Conservation (phyloP, 2,113 vertebrate genomes). For the Panthera uncia region DNA sequence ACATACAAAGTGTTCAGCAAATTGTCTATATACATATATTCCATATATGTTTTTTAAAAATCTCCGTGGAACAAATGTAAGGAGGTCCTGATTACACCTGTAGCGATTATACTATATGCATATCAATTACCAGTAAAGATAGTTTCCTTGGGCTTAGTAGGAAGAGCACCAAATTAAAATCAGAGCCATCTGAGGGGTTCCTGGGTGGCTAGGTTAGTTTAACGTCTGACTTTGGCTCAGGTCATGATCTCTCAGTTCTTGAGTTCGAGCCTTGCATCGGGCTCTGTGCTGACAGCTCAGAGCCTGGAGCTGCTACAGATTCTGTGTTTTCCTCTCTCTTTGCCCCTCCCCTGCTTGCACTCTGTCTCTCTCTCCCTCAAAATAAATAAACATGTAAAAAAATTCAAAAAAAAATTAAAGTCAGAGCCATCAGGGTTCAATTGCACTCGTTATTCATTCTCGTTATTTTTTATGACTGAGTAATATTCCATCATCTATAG, state of each 20-base stretch:
- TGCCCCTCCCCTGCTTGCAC: too few species aligned
- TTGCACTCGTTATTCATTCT: background rate
- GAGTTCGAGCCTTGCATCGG: too few species aligned
- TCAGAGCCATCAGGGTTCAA: background rate
- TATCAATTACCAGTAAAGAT: background rate
- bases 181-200: background rate
- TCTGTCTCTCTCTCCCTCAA: too few species aligned
- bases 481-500: background rate
- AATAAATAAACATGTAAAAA: too few species aligned
- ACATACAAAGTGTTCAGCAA: background rate
- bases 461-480: background rate
- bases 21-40: accelerated
- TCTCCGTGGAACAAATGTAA: background rate
- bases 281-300: too few species aligned
- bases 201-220: too few species aligned
- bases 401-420: background rate
- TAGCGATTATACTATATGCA: background rate
- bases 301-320: too few species aligned
- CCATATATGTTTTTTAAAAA: background rate
- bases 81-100: background rate
- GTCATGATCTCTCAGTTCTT: too few species aligned
- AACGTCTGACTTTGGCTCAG: too few species aligned
- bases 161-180: background rate
- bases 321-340: too few species aligned
- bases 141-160: background rate